phyloP scores from a whole-genome alignment of 2,797 vertebrate species.

The Periparus ater region DNA sequence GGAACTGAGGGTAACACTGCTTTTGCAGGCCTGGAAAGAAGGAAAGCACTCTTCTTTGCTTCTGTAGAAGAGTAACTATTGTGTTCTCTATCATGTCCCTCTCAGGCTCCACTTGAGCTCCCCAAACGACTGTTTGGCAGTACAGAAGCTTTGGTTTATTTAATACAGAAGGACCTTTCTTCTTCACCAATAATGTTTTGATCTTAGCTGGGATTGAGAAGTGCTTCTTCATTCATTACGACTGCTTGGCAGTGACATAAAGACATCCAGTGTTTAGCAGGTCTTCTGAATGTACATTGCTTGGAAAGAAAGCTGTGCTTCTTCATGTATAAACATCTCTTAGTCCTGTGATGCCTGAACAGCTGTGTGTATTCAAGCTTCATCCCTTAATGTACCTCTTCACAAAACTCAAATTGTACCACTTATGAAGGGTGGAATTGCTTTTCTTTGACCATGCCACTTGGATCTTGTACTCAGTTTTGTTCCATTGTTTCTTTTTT shows the following conservation, averaged over 20 bases:
- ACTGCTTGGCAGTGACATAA: slow-evolving; percentile 50
- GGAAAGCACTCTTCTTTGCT: background rate
- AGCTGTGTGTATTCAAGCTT: background rate
- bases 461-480: background rate
- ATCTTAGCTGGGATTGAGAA: slow-evolving; percentile 33
- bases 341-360: background rate
- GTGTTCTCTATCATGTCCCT: background rate
- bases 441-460: background rate
- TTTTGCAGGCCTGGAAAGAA: background rate
- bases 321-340: slow-evolving; percentile 32
- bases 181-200: slow-evolving; percentile 41
- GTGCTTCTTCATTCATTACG: background rate
- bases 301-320: slow-evolving; percentile 20
- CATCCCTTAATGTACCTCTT: background rate
- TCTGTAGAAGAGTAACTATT: background rate
- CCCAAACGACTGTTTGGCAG: slow-evolving; percentile 5
- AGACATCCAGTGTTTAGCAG: slow-evolving; percentile 45
- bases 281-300: slow-evolving; percentile 12
- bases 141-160: slow-evolving; percentile 24
- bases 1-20: background rate
- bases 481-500: background rate
- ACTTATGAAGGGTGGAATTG: background rate
- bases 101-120: slow-evolving; percentile 26
- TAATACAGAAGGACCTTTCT: slow-evolving; percentile 57
- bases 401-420: background rate